These are phyloP conservation scores for Caenorhabditis sp. DNA, from an alignment of 2,888 invertebrate species.

Conservation along the genomic window DNA sequence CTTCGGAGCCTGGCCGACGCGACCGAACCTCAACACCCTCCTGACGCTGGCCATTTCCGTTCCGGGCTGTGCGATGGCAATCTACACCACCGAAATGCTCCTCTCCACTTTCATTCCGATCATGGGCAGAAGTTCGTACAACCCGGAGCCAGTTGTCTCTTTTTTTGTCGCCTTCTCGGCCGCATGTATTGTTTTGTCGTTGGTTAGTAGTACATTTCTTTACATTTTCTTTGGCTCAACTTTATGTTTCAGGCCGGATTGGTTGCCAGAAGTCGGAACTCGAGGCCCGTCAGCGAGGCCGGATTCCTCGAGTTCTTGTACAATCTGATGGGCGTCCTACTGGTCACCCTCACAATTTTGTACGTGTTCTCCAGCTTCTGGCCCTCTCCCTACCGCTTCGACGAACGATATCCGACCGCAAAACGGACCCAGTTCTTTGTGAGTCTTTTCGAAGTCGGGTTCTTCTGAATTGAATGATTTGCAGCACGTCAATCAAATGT, in stretches of 20 bases:
- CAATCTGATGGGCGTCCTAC: slow-evolving; percentile 51
- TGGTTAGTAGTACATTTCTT: no score
- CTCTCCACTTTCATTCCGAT: slow-evolving; percentile 70
- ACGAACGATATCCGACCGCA: slow-evolving; percentile 65
- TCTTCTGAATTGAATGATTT: no score
- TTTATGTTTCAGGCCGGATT: slow-evolving; percentile 54
- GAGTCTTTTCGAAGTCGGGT: slow-evolving; percentile 38
- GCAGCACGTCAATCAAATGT: slow-evolving; percentile 66
- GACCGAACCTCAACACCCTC: slow-evolving; percentile 29
- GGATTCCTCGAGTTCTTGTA: slow-evolving; percentile 33
- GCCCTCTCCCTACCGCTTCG: slow-evolving; percentile 62
- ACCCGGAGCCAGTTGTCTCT: slow-evolving; percentile 66
- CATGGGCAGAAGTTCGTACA: slow-evolving; percentile 66
- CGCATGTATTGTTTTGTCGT: slow-evolving; percentile 48
- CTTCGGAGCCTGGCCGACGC: slow-evolving; percentile 27
- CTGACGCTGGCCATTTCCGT: slow-evolving; percentile 56
- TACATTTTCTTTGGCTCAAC: no score
- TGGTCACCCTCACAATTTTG: slow-evolving; percentile 51
- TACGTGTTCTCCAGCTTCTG: slow-evolving; percentile 55
- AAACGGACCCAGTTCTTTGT: slow-evolving; percentile 72
- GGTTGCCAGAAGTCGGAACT: slow-evolving; percentile 38
- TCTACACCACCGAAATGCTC: slow-evolving; percentile 67
- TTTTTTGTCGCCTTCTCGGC: slow-evolving; percentile 63
- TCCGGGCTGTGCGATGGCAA: slow-evolving; percentile 63
- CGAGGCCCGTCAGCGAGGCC: slow-evolving; percentile 26